phyloP scores from a whole-genome alignment of 2,888 invertebrate genomes.

The Ischnura elegans region DNA sequence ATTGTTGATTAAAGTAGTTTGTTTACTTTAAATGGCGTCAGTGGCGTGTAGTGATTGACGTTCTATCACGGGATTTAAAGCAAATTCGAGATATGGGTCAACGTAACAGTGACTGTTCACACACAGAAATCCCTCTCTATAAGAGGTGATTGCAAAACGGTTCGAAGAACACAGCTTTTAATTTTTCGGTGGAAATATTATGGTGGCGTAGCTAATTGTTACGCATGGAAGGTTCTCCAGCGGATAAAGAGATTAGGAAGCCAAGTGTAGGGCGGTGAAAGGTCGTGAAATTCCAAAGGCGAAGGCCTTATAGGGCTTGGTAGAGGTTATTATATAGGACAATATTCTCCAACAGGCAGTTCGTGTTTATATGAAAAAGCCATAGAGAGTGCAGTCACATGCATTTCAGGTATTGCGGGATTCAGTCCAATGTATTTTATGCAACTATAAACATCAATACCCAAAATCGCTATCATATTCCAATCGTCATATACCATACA shows the following conservation, averaged over 20 bases:
- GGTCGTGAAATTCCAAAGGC: not conserved
- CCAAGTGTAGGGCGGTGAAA: not conserved
- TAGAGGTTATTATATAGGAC: not conserved
- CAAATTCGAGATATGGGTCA: not conserved
- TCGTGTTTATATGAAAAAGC: not conserved
- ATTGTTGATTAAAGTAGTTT: not conserved
- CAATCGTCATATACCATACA: no score
- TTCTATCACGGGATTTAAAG: not conserved
- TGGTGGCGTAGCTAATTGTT: not conserved
- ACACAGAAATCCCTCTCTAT: not conserved
- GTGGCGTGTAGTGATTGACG: not conserved
- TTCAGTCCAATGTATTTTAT: no score
- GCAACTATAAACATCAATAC: no score
- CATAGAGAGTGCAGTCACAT: no score
- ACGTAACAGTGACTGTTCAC: not conserved
- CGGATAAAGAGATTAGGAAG: conserved; percentile 31
- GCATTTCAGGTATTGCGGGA: no score
- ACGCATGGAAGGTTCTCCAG: not conserved
- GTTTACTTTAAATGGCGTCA: not conserved
- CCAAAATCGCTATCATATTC: no score
- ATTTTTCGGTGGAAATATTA: not conserved
- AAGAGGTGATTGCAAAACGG: no score
- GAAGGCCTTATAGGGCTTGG: not conserved
- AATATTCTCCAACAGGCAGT: not conserved
- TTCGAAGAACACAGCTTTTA: no score